Evolutionary conservation across 2,113 vertebrate species (phyloP), one percentile per base, ranked within the genome.

Genomic region (Fulmarus glacialis): DNA sequence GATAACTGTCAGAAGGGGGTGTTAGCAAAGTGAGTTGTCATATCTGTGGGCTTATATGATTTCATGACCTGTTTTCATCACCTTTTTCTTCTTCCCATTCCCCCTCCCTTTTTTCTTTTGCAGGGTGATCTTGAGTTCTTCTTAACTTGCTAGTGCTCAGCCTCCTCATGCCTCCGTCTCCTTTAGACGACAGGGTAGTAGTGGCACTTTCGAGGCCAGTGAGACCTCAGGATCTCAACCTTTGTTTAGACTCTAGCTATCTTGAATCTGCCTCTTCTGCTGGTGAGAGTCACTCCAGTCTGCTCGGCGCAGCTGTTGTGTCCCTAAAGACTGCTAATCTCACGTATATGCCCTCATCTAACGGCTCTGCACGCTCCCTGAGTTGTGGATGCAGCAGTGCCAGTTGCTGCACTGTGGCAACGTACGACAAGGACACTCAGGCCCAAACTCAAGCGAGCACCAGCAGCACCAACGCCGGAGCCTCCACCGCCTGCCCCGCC

Each of bases 301-400:
- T 99, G 93, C 98, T 99, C 23, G 93, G 98, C 96, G 93, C 99
- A 97, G 98, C 99, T 68, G 99, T 98, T 59, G 99, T 99, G 98
- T 99, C 99, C 98, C 99, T 99, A 93, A 99, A 99, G 98, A 98
- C 99, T 98, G 99, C 99, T 96, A 99, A 99, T 98, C 99, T 99
- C 98, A 99, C 99, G 99, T 99, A 99, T 99, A 99, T 99, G 99
- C 99, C 99, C 99, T 99, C 99, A 99, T 99, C 99, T 98, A 99
- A 99, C 98, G 98, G 99, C 98, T 99, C 99, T 99, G 99, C 99
- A 98, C 99, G 99, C 98, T 99, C 99, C 82, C 98, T 99, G 98
- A 99, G 99, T 99, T 99, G 99, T 99, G 99, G 99, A 98, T 99
- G 99, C 98, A 99, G 99, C 99, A 99, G 99, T 98, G 99, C 99